These are phyloP conservation scores for Elephas maximus DNA, from an alignment of 2,113 vertebrate genomes.

Conservation along the genomic window DNA sequence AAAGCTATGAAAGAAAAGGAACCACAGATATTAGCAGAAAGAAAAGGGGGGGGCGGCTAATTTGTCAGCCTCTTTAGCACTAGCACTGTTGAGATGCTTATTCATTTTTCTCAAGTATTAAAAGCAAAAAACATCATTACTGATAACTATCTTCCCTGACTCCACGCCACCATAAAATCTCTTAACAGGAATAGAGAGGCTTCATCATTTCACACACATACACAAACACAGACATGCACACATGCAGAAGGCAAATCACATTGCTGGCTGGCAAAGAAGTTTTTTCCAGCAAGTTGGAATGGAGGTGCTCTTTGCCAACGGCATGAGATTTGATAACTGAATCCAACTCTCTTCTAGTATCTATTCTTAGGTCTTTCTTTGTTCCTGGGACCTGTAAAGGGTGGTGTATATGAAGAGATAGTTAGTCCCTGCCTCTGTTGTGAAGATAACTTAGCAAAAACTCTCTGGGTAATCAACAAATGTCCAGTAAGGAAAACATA, in stretches of 20 bases:
- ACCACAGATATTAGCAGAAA: conserved; percentile 33
- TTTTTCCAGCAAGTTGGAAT: conserved; percentile 82
- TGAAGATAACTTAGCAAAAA: conserved; percentile 86
- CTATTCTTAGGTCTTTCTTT: conserved; percentile 82
- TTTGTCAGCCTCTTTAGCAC: conserved; percentile 37
- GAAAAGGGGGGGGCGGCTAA: background rate
- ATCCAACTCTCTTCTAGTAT: conserved; percentile 76
- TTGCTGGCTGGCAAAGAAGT: conserved; percentile 78
- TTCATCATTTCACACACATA: conserved; percentile 61
- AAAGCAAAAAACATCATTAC: background rate
- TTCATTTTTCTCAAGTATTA: conserved; percentile 37
- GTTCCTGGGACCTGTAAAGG: conserved; percentile 81
- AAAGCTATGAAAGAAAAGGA: background rate
- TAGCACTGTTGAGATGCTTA: background rate
- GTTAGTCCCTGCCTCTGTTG: conserved; percentile 86
- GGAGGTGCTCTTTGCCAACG: conserved; percentile 81
- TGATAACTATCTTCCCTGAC: background rate
- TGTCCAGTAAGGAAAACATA: conserved; percentile 85
- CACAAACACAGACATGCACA: background rate
- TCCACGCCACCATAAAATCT: conserved; percentile 42
- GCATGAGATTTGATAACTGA: conserved; percentile 84
- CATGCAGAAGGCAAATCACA: conserved; percentile 66
- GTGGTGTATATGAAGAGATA: conserved; percentile 80
- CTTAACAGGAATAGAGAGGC: conserved; percentile 28
- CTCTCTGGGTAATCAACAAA: conserved; percentile 84